A percentile compares a stretch with the other conserved stretches of the same genome.
Evolutionary conservation across 2,888 invertebrate species (phyloP).

Genomic region (Malachius bipustulatus): DNA sequence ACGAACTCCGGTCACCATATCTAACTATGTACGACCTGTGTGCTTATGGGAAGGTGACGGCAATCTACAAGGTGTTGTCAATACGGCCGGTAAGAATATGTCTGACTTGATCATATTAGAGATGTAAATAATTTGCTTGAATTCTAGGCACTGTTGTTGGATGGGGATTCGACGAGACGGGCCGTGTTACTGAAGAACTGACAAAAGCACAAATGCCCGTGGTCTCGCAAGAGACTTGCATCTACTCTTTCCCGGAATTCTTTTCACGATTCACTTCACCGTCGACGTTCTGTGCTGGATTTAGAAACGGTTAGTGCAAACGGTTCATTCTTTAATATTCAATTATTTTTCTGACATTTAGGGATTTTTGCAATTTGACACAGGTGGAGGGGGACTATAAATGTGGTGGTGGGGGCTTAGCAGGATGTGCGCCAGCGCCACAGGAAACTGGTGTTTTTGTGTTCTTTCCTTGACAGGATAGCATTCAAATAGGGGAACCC

Average conservation of each 20-base stretch:
- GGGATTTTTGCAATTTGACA: too few relatives aligned
- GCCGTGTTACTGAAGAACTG: conserved; percentile 45
- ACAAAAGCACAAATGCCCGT: conserved; percentile 46
- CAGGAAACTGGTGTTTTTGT: too few relatives aligned
- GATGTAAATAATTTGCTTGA: too few relatives aligned
- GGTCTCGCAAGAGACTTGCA: conserved; percentile 44
- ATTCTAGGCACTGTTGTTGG: conserved; percentile 28
- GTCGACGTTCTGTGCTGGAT: conserved; percentile 39
- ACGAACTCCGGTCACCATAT: conserved; percentile 24
- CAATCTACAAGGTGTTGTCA: conserved; percentile 21
- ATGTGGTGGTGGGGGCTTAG: too few relatives aligned
- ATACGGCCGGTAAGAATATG: conserved; percentile 14
- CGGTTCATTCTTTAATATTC: not conserved
- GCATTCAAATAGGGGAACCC: too few relatives aligned
- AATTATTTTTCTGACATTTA: too few relatives aligned
- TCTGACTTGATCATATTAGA: not conserved
- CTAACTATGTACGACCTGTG: conserved; percentile 32
- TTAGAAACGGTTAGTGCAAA: conserved; percentile 28
- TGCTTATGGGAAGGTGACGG: conserved; percentile 30
- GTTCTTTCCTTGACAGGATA: too few relatives aligned
- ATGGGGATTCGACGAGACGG: conserved; percentile 45
- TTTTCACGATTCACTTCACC: conserved; percentile 45
- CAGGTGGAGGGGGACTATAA: too few relatives aligned
- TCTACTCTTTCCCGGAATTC: conserved; percentile 46
- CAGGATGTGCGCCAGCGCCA: too few relatives aligned